Conservation (phyloP, 1,140 invertebrate species). For the Polypedilum pembai region DNA sequence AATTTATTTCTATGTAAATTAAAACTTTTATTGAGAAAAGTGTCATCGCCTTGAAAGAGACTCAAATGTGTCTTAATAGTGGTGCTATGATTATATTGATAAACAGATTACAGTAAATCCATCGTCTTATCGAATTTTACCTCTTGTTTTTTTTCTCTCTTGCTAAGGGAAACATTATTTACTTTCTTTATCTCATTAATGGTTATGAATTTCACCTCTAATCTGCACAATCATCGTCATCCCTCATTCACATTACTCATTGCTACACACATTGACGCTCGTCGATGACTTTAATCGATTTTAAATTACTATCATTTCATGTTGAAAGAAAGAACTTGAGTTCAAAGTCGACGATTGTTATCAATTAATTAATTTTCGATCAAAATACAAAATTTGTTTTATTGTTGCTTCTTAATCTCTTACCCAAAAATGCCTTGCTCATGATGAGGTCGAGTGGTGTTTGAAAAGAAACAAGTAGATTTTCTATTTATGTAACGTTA, state of each 20-base stretch:
- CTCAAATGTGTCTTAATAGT: background rate
- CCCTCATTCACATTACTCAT: background rate
- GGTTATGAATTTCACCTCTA: background rate
- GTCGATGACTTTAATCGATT: constrained; percentile 9
- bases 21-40: too few relatives aligned
- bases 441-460: too few relatives aligned
- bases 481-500: too few relatives aligned
- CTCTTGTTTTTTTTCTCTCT: too few relatives aligned
- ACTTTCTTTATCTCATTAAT: background rate
- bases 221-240: background rate
- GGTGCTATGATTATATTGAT: background rate
- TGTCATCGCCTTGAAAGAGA: too few relatives aligned
- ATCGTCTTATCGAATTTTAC: background rate
- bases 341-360: constrained; percentile 23
- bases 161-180: background rate
- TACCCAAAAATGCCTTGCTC: background rate
- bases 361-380: constrained; percentile 28
- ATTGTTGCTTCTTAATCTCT: background rate
- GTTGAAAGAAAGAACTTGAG: background rate
- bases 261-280: background rate
- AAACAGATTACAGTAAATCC: background rate
- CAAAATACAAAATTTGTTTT: constrained; percentile 12
- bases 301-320: constrained; percentile 26
- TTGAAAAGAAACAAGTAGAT: too few relatives aligned
- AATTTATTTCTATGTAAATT: too few relatives aligned